Percentiles rank a stretch among this genome's conserved stretches.
Conservation (phyloP, 2,113 vertebrate species). For the Anoplopoma fimbria region DNA sequence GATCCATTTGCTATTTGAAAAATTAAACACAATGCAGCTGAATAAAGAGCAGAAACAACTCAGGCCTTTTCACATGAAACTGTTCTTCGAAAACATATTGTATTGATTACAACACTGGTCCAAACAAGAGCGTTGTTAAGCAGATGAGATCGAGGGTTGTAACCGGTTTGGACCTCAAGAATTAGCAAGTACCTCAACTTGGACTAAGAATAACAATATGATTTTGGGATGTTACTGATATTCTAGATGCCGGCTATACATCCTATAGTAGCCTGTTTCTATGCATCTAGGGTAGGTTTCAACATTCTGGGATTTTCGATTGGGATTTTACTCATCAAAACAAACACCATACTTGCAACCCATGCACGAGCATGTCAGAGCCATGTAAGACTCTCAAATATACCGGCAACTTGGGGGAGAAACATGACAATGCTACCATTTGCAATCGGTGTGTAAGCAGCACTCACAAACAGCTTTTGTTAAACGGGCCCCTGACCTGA, state of each 20-base stretch:
- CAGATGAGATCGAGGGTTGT: not conserved
- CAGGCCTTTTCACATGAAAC: not conserved
- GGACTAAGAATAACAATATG: not conserved
- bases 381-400: not conserved
- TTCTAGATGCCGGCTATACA: not conserved
- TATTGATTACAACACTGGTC: not conserved
- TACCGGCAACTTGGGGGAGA: not conserved
- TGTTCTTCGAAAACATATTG: not conserved
- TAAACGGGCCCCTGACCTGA: not conserved
- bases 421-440: not conserved
- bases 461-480: not conserved
- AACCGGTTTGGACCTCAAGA: not conserved
- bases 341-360: not conserved
- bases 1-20: not conserved
- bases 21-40: slow-evolving; percentile 10
- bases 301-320: not conserved
- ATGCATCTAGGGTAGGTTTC: slow-evolving; percentile 2
- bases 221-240: not conserved
- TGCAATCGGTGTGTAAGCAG: not conserved
- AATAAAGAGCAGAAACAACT: not conserved
- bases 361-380: not conserved
- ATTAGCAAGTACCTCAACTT: not conserved
- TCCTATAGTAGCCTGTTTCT: not conserved
- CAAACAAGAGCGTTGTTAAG: not conserved
- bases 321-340: slow-evolving; percentile 17